These are phyloP conservation scores for Tricholauxania praeusta DNA, from an alignment of 2,888 invertebrate species.

Conservation along the genomic window DNA sequence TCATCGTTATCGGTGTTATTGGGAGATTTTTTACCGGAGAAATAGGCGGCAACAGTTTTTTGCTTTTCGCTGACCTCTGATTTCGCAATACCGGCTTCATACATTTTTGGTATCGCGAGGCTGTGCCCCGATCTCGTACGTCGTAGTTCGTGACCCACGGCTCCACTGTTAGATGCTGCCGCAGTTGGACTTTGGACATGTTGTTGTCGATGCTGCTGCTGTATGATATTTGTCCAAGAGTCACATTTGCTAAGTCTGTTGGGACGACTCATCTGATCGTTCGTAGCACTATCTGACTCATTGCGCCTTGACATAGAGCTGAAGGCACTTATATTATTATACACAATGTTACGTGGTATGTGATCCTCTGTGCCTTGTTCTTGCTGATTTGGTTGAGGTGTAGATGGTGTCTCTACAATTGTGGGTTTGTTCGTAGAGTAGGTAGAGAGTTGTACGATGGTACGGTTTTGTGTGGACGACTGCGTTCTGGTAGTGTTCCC, in stretches of 20 bases:
- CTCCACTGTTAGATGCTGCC: slow-evolving; percentile 56
- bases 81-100: slow-evolving; percentile 81
- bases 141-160: slow-evolving; percentile 51
- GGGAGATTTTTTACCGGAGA: slow-evolving; percentile 71
- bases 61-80: slow-evolving; percentile 78
- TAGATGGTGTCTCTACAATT: slow-evolving; percentile 63
- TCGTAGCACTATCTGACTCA: slow-evolving; percentile 34
- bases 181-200: slow-evolving; percentile 48
- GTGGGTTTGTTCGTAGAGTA: slow-evolving; percentile 52
- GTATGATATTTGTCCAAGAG: slow-evolving; percentile 82
- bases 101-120: slow-evolving; percentile 81
- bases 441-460: slow-evolving; percentile 44
- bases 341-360: slow-evolving; percentile 65
- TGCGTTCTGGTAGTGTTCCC: slow-evolving; percentile 17
- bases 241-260: slow-evolving; percentile 76
- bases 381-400: slow-evolving; percentile 51
- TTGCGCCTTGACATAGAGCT: slow-evolving; percentile 62
- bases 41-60: slow-evolving; percentile 80
- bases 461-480: slow-evolving; percentile 19
- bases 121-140: slow-evolving; percentile 82
- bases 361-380: slow-evolving; percentile 57
- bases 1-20: slow-evolving; percentile 44
- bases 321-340: slow-evolving; percentile 64
- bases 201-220: slow-evolving; percentile 29
- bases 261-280: slow-evolving; percentile 45